Conservation (phyloP, 2,797 vertebrate species). For the Phoeniculus purpureus region DNA sequence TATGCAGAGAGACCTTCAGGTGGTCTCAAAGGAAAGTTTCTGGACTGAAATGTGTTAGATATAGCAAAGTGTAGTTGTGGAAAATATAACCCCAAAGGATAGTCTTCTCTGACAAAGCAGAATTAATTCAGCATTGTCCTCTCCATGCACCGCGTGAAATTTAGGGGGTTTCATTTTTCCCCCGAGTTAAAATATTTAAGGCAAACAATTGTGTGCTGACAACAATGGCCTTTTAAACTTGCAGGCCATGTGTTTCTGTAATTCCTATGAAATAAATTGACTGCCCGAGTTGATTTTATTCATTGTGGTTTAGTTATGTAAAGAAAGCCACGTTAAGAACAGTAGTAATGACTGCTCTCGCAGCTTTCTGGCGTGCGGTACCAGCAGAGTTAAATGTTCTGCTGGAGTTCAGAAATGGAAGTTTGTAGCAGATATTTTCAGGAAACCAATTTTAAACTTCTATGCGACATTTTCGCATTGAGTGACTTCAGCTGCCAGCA, state of each 20-base stretch:
- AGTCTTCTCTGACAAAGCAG: not conserved
- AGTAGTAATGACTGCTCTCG: not conserved
- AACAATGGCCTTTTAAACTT: conserved; percentile 35
- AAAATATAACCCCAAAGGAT: not conserved
- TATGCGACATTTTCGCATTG: not conserved
- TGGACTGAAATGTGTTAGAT: not conserved
- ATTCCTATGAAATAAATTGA: conserved; percentile 17
- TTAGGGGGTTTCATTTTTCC: conserved; percentile 17
- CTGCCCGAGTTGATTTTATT: conserved; percentile 30
- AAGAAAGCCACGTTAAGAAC: conserved; percentile 23
- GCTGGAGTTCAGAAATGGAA: not conserved
- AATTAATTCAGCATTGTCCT: conserved; percentile 31
- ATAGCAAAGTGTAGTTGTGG: not conserved
- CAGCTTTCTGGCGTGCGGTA: not conserved
- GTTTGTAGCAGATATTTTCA: conserved; percentile 28
- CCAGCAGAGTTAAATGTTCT: not conserved
- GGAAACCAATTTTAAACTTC: conserved; percentile 6
- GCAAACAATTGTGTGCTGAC: conserved; percentile 40
- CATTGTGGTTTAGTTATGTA: conserved; percentile 43
- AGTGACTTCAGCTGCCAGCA: not conserved
- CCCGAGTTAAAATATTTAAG: conserved; percentile 6
- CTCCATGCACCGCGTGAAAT: conserved; percentile 7
- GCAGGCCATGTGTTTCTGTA: conserved; percentile 11
- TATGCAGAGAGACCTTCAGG: fast-evolving
- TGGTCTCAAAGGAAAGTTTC: not conserved